phyloP scores from a whole-genome alignment of 2,113 vertebrate species.

The Carassius auratus region DNA sequence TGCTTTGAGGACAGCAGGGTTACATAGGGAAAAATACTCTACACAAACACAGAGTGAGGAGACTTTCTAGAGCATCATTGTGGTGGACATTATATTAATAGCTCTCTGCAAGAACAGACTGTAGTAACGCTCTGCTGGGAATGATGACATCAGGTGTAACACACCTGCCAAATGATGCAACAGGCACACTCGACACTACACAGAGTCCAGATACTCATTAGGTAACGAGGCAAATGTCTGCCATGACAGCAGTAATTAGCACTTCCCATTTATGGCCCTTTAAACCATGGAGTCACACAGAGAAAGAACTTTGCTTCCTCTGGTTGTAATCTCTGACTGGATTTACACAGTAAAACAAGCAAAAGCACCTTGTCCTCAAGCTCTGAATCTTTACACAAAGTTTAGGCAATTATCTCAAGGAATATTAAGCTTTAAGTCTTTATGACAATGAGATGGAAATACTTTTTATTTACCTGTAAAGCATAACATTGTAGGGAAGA shows the following conservation, averaged over 20 bases:
- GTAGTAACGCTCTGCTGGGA: slow-evolving; percentile 14
- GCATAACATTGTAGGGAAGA: slow-evolving; percentile 98
- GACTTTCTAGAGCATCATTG: slow-evolving; percentile 3
- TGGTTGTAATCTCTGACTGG: neutral
- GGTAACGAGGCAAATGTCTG: slow-evolving; percentile 4
- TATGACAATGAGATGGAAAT: neutral
- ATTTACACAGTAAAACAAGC: neutral
- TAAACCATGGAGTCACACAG: neutral
- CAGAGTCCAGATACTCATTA: neutral
- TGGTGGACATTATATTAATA: neutral
- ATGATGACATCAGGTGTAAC: slow-evolving; percentile 38
- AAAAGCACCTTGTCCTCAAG: neutral
- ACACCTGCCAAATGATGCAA: slow-evolving; percentile 47
- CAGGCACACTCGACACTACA: neutral
- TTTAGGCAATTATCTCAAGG: neutral
- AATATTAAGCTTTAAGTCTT: slow-evolving; percentile 1
- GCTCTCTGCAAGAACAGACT: slow-evolving; percentile 16
- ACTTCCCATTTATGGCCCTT: slow-evolving; percentile 24
- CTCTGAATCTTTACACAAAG: slow-evolving; percentile 2
- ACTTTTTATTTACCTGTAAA: slow-evolving; percentile 85
- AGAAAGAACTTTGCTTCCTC: neutral
- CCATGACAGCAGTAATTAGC: slow-evolving; percentile 3
- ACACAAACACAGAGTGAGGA: neutral
- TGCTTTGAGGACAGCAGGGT: neutral
- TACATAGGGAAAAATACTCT: neutral